phyloP scores from a whole-genome alignment of 2,797 vertebrate species.

The Spinibarbus caldwelli region DNA sequence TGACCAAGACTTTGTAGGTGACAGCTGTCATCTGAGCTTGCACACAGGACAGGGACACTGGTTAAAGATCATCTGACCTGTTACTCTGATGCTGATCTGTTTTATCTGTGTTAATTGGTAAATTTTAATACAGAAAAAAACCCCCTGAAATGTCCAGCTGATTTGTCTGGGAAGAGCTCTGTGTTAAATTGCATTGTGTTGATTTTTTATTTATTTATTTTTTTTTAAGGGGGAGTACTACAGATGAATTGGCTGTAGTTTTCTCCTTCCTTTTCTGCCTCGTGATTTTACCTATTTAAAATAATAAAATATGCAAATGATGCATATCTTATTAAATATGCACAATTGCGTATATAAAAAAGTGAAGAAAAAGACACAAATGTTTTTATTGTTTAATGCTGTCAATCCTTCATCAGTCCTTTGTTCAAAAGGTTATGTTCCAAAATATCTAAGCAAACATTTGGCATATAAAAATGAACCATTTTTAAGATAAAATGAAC shows the following conservation, averaged over 20 bases:
- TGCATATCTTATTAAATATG: not conserved
- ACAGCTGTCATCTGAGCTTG: conserved; percentile 43
- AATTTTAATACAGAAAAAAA: not conserved
- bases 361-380: not conserved
- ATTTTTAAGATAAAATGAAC: not conserved
- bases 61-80: conserved; percentile 44
- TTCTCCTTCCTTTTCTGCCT: not conserved
- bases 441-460: not conserved
- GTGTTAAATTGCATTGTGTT: not conserved
- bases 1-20: conserved; percentile 24
- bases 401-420: not conserved
- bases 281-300: not conserved
- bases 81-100: conserved; percentile 29
- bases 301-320: not conserved
- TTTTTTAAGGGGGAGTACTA: not conserved
- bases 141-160: not conserved
- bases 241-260: not conserved
- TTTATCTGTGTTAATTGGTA: not conserved
- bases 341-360: not conserved
- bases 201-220: too few relatives aligned
- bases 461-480: not conserved
- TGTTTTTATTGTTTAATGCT: not conserved
- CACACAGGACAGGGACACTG: not conserved
- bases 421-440: not conserved
- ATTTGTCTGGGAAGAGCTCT: not conserved